Conservation (phyloP, 2,888 invertebrate species). For the Blastobasis adustella region DNA sequence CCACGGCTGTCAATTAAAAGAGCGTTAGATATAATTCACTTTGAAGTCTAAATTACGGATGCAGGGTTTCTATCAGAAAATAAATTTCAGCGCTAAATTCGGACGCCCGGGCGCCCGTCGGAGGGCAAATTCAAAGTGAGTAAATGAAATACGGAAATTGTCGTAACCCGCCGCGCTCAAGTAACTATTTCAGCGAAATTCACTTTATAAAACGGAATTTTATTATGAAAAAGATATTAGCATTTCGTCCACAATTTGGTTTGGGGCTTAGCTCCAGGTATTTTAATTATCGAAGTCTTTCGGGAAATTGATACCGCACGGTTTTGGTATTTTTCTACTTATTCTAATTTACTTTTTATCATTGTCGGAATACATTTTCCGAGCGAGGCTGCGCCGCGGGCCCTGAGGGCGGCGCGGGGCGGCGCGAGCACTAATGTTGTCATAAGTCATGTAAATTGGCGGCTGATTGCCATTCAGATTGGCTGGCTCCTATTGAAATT, state of each 20-base stretch:
- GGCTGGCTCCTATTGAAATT: background rate
- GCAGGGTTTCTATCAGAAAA: slow-evolving; percentile 8
- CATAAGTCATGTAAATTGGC: background rate
- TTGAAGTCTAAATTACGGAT: slow-evolving; percentile 17
- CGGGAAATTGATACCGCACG: no score
- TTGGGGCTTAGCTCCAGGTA: no score
- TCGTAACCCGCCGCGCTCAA: background rate
- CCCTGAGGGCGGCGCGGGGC: no score
- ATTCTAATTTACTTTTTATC: no score
- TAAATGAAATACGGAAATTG: slow-evolving; percentile 3
- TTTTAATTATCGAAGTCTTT: no score
- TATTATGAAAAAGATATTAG: no score
- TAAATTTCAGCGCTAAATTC: slow-evolving; percentile 4
- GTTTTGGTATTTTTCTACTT: no score
- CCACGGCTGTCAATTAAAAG: slow-evolving; percentile 24
- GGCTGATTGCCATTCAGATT: background rate
- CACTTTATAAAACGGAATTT: no score
- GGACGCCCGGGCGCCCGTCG: background rate
- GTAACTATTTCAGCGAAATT: background rate
- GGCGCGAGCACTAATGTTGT: background rate
- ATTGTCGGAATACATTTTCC: no score
- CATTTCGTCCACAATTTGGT: no score
- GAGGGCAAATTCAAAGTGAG: background rate
- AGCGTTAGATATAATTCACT: slow-evolving; percentile 25
- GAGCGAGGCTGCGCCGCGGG: no score